Evolutionary conservation across 2,888 invertebrate genomes (phyloP), one percentile per base, ranked within the genome.

Genomic region (Arenicola marina): DNA sequence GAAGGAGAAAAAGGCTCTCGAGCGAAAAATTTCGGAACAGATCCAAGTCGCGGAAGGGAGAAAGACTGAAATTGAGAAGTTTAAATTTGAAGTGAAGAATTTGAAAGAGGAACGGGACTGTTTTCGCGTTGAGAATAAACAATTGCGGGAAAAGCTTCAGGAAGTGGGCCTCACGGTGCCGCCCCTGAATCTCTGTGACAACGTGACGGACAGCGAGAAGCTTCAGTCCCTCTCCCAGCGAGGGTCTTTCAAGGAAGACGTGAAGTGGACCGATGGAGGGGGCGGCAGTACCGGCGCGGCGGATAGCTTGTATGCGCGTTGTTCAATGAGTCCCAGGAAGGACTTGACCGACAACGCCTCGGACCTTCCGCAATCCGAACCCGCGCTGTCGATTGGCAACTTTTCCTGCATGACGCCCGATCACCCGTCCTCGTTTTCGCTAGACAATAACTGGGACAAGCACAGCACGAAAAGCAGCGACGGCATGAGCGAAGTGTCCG

Each of bases 381-480:
- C 74, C 1, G 78, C 75, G 3, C 65, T 77, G 44, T 75, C 76
- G 0, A 62, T 78, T 31, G 58, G 66, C 18, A 80, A 81, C 59
- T 67, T 77, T 24, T 74, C 63, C 7, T 69, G 75, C 61, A 69
- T 74, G 4, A 75, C 75, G 1, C 75, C 77, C 0, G 79, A 78
- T 4, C 77, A 78, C 53, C 76, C 76, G 1, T 73, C 74, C 3
- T 66, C 68, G 29, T 63, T 75, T 15, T 77, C 78, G 2, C 62
- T 77, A 38, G 77, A 78, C 54, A 71, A 72, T 26, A 76, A 78
- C 63, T 95, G 95, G 95, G 94, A 95, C 84, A 93, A 92, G 82
- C 91, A 92, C 83, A 93, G 93, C 62, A 91, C 91, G 51, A 91
- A 92, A 66, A 91, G 91, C 51, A 80, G 79, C 51, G 80, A 81